These are phyloP conservation scores for Lumbricus terrestris DNA, from an alignment of 2,888 invertebrate genomes.

Conservation along the genomic window DNA sequence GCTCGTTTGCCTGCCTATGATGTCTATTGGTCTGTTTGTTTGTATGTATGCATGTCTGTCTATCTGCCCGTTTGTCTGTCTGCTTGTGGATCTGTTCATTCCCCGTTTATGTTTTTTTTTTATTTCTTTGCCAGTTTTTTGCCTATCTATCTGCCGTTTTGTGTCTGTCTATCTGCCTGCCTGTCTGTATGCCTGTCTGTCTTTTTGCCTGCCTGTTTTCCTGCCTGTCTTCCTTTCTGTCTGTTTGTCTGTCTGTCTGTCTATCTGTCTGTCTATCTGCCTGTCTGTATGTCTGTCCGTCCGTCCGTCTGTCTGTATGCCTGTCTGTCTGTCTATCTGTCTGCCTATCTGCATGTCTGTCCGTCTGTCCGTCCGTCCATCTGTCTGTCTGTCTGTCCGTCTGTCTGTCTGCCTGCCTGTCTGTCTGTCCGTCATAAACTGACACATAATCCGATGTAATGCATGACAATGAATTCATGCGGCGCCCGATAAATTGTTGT, in stretches of 20 bases:
- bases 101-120: no score
- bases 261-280: no score
- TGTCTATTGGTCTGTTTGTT: no score
- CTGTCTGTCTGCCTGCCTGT: neutral
- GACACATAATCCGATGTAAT: neutral
- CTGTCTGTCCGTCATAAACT: neutral
- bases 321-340: neutral
- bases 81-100: no score
- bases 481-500: neutral
- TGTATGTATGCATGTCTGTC: no score
- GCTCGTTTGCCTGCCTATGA: no score
- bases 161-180: no score
- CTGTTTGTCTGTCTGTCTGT: neutral
- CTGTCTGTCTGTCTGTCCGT: neutral
- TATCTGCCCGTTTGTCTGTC: no score
- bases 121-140: no score
- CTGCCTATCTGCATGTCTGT: neutral
- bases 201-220: neutral
- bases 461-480: neutral
- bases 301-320: neutral
- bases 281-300: neutral
- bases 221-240: neutral
- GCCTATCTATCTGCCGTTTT: no score
- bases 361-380: neutral
- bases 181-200: neutral